Evolutionary conservation across 2,797 vertebrate genomes (phyloP), one percentile per base, ranked within the genome.

Genomic region (Brachyrhaphis roseni): DNA sequence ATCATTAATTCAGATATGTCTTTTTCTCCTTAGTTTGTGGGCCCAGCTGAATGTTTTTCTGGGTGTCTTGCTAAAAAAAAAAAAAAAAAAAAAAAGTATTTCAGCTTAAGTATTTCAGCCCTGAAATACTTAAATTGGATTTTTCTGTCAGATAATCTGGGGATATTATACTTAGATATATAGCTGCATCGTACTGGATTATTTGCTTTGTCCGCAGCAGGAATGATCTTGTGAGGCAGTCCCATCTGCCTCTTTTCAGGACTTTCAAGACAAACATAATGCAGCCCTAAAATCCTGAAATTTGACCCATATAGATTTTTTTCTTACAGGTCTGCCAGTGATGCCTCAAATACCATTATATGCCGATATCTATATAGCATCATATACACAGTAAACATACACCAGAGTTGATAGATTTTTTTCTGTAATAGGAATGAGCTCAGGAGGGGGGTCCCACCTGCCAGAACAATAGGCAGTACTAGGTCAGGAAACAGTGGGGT

Each of bases 401-500:
- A 45, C n/a, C 68, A 71, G 26, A n/a, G 6, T 13, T 47, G 36
- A 66, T 28, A 26, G 51, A 55, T 57, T 72, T 80, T 71, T 82
- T 41, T 77, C 66, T 77, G 1, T 64, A 55, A 59, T 11, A 7
- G 39, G 28, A 78, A 80, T 47, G n/a, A 72, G 79, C 41, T 75
- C 0, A 34, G 74, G 81, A 78, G 86, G 72, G 39, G 49, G 75
- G 51, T 82, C 80, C 91, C 93, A 92, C 89, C 90, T 93, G 91
- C 84, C 80, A 76, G 86, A 91, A 92, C 91, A 95, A 94, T 90
- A 84, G 84, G 78, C 79, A 55, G 46, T 78, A 79, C 84, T 82
- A 39, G 79, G 76, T 82, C 31, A 28, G 80, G 74, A 85, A 88
- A 84, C 84, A 87, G 79, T 73, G 70, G 85, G 80, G 59, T 68